Base-by-base conservation (phyloP, 2,888 invertebrate genomes). In the Acleris holmiana region DNA sequence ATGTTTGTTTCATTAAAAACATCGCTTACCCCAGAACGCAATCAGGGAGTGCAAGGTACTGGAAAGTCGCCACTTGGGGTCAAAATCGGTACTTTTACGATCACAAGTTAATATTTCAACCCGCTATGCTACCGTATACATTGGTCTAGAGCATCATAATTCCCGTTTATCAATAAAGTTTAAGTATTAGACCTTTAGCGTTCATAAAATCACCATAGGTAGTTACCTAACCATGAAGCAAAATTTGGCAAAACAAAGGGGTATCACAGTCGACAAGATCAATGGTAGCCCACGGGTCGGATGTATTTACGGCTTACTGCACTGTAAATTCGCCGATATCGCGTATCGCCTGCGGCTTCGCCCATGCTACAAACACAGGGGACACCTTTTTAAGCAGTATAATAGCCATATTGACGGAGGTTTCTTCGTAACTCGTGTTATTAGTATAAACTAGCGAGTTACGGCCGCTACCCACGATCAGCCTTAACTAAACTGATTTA, bases 311-410 rank as follows among this genome's bases (percentile, higher is more conserved):
- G 77, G 83, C 74, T 78, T 83, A 85, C 83, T 86, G 87, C 82
- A 76, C 84, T 84, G 87, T 89, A 86, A 89, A 89, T 86, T 78
- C 78, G 69, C 71, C 76, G 84, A 88, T 89, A 89, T 83, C 86
- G 78, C 70, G 65, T 53, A 70, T 71, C 61, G 80, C 84, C 84
- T 71, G 64, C 72, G 79, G 77, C 72, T 67, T 40, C 64, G 29
- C 61, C 53, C 59, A 25, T 53, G 41, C 59, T 40, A 21, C 40
- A 47, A 17, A 17, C 58, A 49, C 41, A 54, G 48, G 25, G 2
- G 23, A 41, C 58, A 54, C 7, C 7, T 48, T 53, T 41, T 2
- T 5, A 21, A 5, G 5, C 64, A 64, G 64, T 64, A 59, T 3
- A 41, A 49, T 19, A 47, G 47, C 17, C 15, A 3, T n/a, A 19